Conservation (phyloP, 2,888 invertebrate genomes). For the Trichacis sp. region DNA sequence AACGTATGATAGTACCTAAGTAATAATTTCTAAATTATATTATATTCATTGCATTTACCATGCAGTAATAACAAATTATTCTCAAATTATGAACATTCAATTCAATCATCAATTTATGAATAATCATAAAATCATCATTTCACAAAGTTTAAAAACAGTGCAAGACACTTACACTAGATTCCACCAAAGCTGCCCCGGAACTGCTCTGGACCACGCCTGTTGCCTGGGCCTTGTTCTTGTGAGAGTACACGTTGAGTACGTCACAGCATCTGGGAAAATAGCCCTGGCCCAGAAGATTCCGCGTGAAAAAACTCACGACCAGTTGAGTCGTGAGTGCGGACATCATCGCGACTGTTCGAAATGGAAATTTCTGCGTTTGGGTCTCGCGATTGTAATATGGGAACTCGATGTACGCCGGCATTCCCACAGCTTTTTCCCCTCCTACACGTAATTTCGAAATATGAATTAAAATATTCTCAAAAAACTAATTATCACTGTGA, state of each 20-base stretch:
- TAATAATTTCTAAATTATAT: no score
- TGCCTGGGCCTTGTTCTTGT: slow-evolving; percentile 4
- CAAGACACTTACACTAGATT: slow-evolving; percentile 59
- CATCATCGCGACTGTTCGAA: slow-evolving; percentile 76
- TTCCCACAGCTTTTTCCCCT: slow-evolving; percentile 73
- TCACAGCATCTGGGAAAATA: slow-evolving; percentile 64
- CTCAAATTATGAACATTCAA: no score
- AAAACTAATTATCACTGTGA: no score
- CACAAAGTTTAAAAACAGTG: no score
- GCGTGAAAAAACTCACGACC: slow-evolving; percentile 69
- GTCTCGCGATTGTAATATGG: slow-evolving; percentile 69
- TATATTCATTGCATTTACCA: no score
- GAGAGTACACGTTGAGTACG: slow-evolving; percentile 61
- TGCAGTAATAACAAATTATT: no score
- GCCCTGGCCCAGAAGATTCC: slow-evolving; percentile 62
- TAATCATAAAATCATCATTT: no score
- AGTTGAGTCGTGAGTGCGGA: slow-evolving; percentile 71
- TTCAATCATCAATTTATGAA: no score
- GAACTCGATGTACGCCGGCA: slow-evolving; percentile 73
- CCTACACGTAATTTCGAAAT: no score
- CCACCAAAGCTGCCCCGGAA: slow-evolving; percentile 64
- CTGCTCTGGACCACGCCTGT: slow-evolving; percentile 62
- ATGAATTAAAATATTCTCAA: no score
- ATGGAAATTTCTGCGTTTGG: slow-evolving; percentile 75
- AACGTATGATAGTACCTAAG: no score